phyloP scores from a whole-genome alignment of 1,140 invertebrate species.

The Thalassaphorura encarpata region DNA sequence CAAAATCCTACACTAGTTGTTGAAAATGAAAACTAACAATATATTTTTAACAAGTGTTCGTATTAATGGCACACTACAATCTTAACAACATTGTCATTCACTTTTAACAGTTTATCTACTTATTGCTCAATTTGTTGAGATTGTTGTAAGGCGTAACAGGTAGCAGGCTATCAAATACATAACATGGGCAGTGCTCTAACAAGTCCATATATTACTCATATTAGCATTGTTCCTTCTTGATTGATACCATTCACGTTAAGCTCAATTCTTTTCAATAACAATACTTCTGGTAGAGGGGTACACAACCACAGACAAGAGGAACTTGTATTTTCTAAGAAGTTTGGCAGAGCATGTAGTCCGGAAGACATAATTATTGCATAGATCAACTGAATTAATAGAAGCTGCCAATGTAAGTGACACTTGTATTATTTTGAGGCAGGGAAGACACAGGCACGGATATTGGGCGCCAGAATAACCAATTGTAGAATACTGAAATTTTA shows the following conservation, averaged over 20 bases:
- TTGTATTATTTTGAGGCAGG: constrained; percentile 41
- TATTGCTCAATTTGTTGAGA: too few relatives aligned
- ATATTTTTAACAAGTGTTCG: too few relatives aligned
- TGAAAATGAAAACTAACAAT: too few relatives aligned
- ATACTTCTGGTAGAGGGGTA: neutral
- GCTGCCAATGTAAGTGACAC: constrained; percentile 54
- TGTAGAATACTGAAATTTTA: constrained; percentile 62
- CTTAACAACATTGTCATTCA: too few relatives aligned
- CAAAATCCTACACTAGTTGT: too few relatives aligned
- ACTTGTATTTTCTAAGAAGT: neutral
- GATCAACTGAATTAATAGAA: constrained; percentile 24
- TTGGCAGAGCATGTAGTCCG: neutral
- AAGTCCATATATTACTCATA: too few relatives aligned
- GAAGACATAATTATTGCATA: neutral
- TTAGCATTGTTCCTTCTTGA: neutral
- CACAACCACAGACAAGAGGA: neutral
- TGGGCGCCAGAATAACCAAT: constrained; percentile 73
- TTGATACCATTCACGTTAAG: neutral
- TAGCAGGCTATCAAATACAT: too few relatives aligned
- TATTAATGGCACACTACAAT: too few relatives aligned
- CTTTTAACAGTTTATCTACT: too few relatives aligned
- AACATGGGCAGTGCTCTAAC: too few relatives aligned
- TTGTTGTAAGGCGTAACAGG: too few relatives aligned
- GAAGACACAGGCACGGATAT: constrained; percentile 46
- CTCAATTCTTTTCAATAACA: neutral